Evolutionary conservation across 2,888 invertebrate genomes (phyloP).

Genomic region (Willowsia nigromaculata): DNA sequence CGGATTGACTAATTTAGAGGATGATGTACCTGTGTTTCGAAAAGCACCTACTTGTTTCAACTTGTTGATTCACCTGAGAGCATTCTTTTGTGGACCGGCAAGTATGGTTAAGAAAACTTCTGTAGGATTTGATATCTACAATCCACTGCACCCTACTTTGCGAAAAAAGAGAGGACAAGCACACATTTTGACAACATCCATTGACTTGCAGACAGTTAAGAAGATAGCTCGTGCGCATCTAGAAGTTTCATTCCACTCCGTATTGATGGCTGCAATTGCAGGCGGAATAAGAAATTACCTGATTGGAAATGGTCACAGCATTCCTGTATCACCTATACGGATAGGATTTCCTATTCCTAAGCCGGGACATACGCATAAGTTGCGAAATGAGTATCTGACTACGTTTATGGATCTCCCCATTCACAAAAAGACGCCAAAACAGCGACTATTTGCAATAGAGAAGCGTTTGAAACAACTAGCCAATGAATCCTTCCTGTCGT

Average conservation of each 20-base stretch:
- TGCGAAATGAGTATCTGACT: conserved; percentile 33
- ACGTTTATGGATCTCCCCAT: conserved; percentile 7
- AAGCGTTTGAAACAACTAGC: neutral
- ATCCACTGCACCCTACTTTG: neutral
- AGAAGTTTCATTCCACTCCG: conserved; percentile 31
- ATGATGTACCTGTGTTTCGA: neutral
- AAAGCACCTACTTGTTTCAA: neutral
- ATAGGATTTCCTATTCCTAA: conserved; percentile 30
- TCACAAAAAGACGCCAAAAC: neutral
- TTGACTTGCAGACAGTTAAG: conserved; percentile 3
- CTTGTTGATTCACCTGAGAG: neutral
- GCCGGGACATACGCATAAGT: conserved; percentile 29
- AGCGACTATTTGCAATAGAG: neutral
- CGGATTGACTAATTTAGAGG: neutral
- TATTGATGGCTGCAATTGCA: conserved; percentile 30
- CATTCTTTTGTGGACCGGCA: neutral
- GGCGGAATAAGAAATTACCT: conserved; percentile 43
- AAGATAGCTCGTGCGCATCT: neutral
- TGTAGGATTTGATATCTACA: neutral
- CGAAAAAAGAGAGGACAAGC: neutral
- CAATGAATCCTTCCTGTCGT: neutral
- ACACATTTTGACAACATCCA: neutral
- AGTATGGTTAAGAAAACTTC: neutral
- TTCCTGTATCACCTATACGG: conserved; percentile 17
- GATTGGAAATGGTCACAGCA: neutral